phyloP scores from a whole-genome alignment of 2,113 vertebrate genomes.

The Pituophis catenifer region DNA sequence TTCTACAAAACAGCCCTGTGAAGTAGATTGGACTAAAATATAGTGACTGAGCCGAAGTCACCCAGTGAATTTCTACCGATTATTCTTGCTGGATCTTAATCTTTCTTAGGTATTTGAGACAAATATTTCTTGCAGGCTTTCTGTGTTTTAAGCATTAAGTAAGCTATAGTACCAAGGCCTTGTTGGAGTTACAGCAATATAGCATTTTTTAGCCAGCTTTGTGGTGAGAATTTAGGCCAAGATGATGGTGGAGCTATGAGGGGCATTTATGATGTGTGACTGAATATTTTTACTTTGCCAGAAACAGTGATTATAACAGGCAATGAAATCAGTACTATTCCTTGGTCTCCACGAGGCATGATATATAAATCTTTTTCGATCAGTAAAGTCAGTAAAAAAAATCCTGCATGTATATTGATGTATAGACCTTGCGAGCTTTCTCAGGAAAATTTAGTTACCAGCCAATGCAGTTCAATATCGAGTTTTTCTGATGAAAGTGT shows the following conservation, averaged over 20 bases:
- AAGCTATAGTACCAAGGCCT: background rate
- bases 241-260: background rate
- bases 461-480: background rate
- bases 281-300: conserved; percentile 2
- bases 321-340: background rate
- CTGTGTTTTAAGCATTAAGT: background rate
- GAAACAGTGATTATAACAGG: background rate
- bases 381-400: background rate
- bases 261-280: background rate
- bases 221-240: background rate
- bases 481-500: background rate
- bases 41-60: background rate
- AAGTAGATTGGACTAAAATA: background rate
- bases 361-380: background rate
- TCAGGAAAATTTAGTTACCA: background rate
- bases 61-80: background rate
- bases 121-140: background rate
- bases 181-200: background rate
- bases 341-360: background rate
- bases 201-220: background rate
- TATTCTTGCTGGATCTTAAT: background rate
- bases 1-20: background rate
- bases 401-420: background rate
- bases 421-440: background rate
- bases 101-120: background rate